A percentile compares a stretch with the other conserved stretches of the same genome.
phyloP scores from a whole-genome alignment of 1,140 invertebrate species.

The Drosophila suzukii region DNA sequence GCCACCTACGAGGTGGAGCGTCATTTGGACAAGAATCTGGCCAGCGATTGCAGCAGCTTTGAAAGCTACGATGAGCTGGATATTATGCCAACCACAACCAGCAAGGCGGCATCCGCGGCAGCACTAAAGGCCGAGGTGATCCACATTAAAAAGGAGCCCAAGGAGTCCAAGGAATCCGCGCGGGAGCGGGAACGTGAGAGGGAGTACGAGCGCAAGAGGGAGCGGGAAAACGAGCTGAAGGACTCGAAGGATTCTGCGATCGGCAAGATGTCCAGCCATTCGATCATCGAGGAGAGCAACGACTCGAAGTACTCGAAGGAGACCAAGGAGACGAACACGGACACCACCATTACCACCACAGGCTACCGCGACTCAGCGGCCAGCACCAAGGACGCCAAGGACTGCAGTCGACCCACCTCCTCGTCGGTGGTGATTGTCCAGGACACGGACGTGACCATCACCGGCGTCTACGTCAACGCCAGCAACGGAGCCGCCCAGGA shows the following conservation, averaged over 20 bases:
- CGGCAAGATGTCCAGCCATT: conserved; percentile 85
- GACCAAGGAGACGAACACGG: conserved; percentile 86
- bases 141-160: conserved; percentile 67
- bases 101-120: background rate
- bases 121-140: conserved; percentile 19
- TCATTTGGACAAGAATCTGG: conserved; percentile 80
- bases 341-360: conserved; percentile 77
- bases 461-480: conserved; percentile 91
- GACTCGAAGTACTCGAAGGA: conserved; percentile 86
- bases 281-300: conserved; percentile 78
- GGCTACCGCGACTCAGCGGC: conserved; percentile 71
- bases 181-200: conserved; percentile 26
- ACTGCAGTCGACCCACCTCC: conserved; percentile 78
- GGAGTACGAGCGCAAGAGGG: conserved; percentile 8
- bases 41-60: conserved; percentile 85
- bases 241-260: conserved; percentile 35
- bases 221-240: conserved; percentile 35
- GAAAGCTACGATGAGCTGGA: conserved; percentile 83
- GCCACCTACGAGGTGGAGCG: conserved; percentile 93
- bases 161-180: conserved; percentile 42
- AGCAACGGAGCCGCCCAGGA: conserved; percentile 91
- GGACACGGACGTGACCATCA: conserved; percentile 94
- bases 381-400: conserved; percentile 79
- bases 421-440: conserved; percentile 90
- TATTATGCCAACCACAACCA: conserved; percentile 14